These are phyloP conservation scores for Trachelus iudaicus DNA, from an alignment of 2,888 invertebrate genomes.

Conservation along the genomic window DNA sequence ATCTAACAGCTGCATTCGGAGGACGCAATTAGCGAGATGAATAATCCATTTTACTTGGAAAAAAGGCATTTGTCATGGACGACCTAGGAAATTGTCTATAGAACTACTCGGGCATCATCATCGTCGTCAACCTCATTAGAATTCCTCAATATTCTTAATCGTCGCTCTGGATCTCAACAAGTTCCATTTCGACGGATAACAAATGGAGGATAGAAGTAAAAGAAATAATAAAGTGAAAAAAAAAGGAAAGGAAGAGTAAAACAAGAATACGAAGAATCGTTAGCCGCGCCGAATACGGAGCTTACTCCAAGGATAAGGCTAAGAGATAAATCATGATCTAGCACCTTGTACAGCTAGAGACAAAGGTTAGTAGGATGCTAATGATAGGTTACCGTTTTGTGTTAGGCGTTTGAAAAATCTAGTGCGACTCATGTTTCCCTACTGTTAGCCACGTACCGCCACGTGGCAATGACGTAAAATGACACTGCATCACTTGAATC, in stretches of 20 bases:
- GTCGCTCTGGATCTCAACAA: neutral
- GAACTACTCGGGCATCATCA: neutral
- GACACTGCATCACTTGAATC: neutral
- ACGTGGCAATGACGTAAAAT: neutral
- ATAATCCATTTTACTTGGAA: constrained; percentile 2
- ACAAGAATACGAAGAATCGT: neutral
- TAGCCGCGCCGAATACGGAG: constrained; percentile 5
- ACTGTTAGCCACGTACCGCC: neutral
- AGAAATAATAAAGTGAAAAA: neutral
- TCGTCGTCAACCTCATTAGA: neutral
- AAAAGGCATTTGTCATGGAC: neutral
- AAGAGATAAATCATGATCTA: constrained; percentile 18
- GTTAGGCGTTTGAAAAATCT: neutral
- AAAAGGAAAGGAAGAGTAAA: too few relatives aligned
- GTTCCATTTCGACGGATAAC: neutral
- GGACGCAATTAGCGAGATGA: neutral
- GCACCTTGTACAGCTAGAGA: constrained; percentile 22
- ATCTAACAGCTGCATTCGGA: neutral
- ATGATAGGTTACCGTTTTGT: constrained; percentile 2
- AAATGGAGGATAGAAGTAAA: neutral
- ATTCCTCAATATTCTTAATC: neutral
- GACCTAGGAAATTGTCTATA: neutral
- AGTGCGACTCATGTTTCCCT: neutral
- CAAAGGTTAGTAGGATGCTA: constrained; percentile 26
- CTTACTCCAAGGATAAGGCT: constrained; percentile 32